phyloP scores from a whole-genome alignment of 2,113 vertebrate species.

The Odocoileus virginianus region DNA sequence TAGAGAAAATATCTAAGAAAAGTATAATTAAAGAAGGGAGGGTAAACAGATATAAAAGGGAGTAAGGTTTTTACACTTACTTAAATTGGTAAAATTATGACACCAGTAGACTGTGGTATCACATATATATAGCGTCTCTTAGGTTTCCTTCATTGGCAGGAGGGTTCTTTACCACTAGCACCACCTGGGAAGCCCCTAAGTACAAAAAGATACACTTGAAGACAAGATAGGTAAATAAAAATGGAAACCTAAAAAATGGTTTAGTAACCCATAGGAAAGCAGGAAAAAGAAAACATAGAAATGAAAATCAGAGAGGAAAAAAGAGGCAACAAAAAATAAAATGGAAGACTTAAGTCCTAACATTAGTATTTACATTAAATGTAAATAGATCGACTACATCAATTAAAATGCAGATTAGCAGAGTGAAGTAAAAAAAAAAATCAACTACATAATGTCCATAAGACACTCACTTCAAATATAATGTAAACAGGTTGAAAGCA shows the following conservation, averaged over 20 bases:
- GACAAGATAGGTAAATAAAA: neutral
- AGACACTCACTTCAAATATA: neutral
- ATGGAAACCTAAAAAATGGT: neutral
- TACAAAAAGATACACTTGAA: neutral
- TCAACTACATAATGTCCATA: neutral
- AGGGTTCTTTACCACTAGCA: neutral
- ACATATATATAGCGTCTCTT: neutral
- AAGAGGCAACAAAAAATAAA: neutral
- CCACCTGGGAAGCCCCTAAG: neutral
- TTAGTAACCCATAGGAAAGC: neutral
- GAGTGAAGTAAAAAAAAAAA: neutral
- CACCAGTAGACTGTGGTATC: neutral
- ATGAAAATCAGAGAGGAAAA: neutral
- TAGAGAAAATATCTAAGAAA: neutral
- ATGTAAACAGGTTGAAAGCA: neutral
- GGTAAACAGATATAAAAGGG: neutral
- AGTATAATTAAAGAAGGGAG: neutral
- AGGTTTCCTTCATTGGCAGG: neutral
- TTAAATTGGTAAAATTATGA: neutral
- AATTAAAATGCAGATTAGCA: neutral
- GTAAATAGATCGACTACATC: neutral
- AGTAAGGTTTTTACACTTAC: neutral
- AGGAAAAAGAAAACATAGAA: neutral
- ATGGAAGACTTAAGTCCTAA: neutral
- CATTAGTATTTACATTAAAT: neutral